Conservation (phyloP, 2,113 vertebrate species). For the Peucedramus taeniatus region DNA sequence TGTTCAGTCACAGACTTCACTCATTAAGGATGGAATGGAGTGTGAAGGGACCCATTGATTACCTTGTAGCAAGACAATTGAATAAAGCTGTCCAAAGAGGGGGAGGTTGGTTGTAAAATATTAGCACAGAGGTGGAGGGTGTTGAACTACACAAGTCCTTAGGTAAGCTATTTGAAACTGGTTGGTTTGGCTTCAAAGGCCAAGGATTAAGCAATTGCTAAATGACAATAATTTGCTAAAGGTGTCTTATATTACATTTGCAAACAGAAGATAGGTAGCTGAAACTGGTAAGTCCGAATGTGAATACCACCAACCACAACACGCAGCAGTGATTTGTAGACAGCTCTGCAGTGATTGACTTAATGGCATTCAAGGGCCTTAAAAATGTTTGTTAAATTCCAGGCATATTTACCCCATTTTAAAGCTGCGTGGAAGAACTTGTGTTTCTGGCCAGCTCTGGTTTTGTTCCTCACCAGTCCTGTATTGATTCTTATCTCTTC, state of each 20-base stretch:
- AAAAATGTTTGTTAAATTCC: not conserved
- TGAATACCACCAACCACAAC: accelerated
- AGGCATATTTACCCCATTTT: not conserved
- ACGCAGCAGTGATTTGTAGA: not conserved
- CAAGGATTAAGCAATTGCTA: not conserved
- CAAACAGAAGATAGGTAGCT: not conserved
- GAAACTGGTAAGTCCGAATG: not conserved
- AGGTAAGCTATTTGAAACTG: not conserved
- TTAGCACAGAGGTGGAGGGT: not conserved
- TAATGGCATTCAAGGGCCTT: not conserved
- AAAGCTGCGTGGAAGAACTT: not conserved
- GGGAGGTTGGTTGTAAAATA: not conserved
- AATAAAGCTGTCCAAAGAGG: not conserved
- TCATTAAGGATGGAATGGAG: not conserved
- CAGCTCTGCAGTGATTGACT: not conserved
- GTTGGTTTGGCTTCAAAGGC: not conserved
- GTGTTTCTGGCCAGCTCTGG: not conserved
- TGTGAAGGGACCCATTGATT: not conserved
- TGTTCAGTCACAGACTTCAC: not conserved
- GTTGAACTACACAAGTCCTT: not conserved
- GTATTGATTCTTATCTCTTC: not conserved
- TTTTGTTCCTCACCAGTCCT: not conserved
- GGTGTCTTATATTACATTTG: not conserved
- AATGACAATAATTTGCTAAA: not conserved
- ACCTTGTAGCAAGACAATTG: not conserved